phyloP scores from a whole-genome alignment of 2,797 vertebrate genomes.

The Coranthus polyacanthus region DNA sequence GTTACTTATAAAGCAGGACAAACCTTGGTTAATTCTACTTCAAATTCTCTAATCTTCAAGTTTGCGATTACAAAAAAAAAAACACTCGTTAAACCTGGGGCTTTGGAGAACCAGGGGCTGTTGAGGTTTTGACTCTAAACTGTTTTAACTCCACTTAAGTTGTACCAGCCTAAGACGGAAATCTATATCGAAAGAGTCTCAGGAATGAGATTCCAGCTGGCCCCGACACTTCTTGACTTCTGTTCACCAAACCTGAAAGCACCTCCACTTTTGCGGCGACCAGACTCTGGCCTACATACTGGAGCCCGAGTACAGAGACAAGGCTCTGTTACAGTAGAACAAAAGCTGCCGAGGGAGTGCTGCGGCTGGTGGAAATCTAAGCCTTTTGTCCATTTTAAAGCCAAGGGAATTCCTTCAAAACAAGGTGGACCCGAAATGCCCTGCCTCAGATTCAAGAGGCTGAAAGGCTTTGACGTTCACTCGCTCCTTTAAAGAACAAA shows the following conservation, averaged over 20 bases:
- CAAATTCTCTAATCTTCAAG: no score
- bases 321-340: conserved; percentile 71
- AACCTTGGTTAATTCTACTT: no score
- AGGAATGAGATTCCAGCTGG: neutral
- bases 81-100: no score
- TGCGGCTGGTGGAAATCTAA: conserved; percentile 52
- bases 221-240: neutral
- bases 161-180: no score
- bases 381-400: conserved; percentile 47
- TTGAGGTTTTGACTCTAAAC: no score
- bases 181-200: neutral
- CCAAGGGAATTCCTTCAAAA: conserved; percentile 35
- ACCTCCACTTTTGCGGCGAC: conserved; percentile 39
- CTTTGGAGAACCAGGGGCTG: no score
- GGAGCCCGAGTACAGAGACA: conserved; percentile 39
- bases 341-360: conserved; percentile 53
- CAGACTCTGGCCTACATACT: conserved; percentile 57
- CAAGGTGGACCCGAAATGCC: conserved; percentile 5
- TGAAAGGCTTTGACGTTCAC: neutral
- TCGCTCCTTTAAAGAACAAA: neutral
- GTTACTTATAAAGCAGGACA: no score
- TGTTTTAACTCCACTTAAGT: no score
- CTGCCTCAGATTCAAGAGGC: neutral
- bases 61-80: no score
- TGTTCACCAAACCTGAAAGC: conserved; percentile 27